A percentile compares a stretch with the other conserved stretches of the same genome.
Conservation (phyloP, 2,113 vertebrate species). For the Pelmatolapia mariae region DNA sequence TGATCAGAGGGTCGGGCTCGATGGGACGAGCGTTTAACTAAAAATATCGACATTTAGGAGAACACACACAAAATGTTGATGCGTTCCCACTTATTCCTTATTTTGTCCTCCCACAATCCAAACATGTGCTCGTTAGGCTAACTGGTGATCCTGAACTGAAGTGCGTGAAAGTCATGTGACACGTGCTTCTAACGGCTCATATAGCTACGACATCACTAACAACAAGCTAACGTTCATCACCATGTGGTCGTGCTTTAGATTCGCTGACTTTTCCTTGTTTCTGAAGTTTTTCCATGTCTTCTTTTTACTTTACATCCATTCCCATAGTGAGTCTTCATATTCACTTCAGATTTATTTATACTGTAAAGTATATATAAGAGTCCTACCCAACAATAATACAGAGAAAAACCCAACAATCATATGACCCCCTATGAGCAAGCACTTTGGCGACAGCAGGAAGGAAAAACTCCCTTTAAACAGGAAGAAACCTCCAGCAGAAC, state of each 20-base stretch:
- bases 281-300: neutral
- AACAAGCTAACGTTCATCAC: neutral
- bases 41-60: neutral
- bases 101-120: neutral
- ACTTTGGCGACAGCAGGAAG: too few relatives aligned
- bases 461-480: too few relatives aligned
- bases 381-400: fast-evolving
- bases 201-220: neutral
- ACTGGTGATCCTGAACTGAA: neutral
- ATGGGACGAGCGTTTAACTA: fast-evolving
- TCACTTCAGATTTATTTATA: neutral
- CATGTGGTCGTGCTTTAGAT: neutral
- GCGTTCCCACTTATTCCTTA: neutral
- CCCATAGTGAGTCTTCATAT: neutral
- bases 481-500: too few relatives aligned
- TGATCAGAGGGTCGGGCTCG: neutral
- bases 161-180: neutral
- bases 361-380: neutral
- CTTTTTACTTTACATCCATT: neutral
- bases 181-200: neutral
- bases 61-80: neutral
- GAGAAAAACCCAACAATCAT: too few relatives aligned
- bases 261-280: fast-evolving
- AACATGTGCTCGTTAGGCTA: neutral
- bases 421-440: too few relatives aligned